Base-by-base conservation (phyloP, 2,797 vertebrate genomes). In the Gadopsis bispinosus region DNA sequence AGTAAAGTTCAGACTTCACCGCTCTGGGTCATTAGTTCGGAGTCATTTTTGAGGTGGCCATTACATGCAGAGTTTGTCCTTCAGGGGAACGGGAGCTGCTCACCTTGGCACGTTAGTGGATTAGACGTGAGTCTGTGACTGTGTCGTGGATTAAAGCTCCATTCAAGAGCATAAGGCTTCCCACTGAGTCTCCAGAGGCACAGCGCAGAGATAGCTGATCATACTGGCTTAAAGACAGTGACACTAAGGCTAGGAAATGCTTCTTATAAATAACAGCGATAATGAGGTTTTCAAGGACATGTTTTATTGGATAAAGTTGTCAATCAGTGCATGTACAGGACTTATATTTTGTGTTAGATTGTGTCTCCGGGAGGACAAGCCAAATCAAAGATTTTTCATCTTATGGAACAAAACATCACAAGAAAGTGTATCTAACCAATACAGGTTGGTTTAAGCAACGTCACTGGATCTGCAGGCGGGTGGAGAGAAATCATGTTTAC, bases 91-190 rank as follows among this genome's bases (percentile, higher is more conserved):
- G 0, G 71, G 62, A 79, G 88, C 63, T 58, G 73, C 72, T 83
- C 84, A 47, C 64, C 35, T 51, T 45, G 72, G 37, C 76, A 69
- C 7, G 55, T 85, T 85, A 68, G 67, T 75, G 86, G 89, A 92
- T 92, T 92, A 92, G 69, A 83, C 9, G 0, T 48, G 79, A 87
- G 77, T 78, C 61, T 8, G 73, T 79, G 89, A 80, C 75, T 70
- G 81, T 84, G 81, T 77, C 80, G 62, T 64, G 87, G 88, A 90
- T 91, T 91, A 91, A 82, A 86, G 75, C 79, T 76, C 37, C 77
- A 73, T 70, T 80, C 65, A 62, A 71, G 55, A 63, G 48, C 29
- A 16, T 17, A 35, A 39, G 16, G 31, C 67, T 51, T 71, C 56
- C 22, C 39, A 58, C 33, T 33, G 50, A 55, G 65, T 69, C 7